Conservation (phyloP, 2,113 vertebrate genomes). For the Parus major region DNA sequence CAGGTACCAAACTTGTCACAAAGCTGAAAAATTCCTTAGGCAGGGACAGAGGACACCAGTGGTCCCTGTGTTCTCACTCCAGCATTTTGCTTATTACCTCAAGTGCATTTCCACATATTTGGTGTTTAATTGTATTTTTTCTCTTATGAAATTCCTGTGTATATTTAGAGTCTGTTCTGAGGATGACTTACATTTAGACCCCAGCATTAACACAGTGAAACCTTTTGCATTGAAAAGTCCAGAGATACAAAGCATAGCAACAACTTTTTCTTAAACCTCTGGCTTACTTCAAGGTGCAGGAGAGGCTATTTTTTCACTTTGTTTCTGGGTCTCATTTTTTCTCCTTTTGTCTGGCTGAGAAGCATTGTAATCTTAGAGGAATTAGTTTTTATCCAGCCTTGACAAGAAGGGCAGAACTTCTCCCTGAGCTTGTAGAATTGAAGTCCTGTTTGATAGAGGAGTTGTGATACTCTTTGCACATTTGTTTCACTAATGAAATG, state of each 20-base stretch:
- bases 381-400: neutral
- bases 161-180: neutral
- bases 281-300: neutral
- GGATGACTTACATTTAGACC: neutral
- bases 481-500: neutral
- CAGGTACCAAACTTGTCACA: neutral
- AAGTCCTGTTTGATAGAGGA: neutral
- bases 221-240: neutral
- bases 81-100: neutral
- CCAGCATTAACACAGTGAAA: neutral
- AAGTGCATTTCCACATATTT: neutral
- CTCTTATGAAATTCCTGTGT: neutral
- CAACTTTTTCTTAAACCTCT: neutral
- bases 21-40: neutral
- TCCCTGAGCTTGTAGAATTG: neutral
- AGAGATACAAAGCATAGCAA: neutral
- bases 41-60: neutral
- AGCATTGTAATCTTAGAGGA: neutral
- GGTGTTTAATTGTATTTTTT: neutral
- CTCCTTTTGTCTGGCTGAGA: neutral
- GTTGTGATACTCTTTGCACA: neutral
- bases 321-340: neutral
- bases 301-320: neutral
- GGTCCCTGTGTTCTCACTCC: rapidly evolving
- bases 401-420: neutral